Percentiles rank a stretch among this genome's conserved stretches.
Evolutionary conservation across 2,888 invertebrate genomes (phyloP).

Genomic region (Scelioninae gen. 2): DNA sequence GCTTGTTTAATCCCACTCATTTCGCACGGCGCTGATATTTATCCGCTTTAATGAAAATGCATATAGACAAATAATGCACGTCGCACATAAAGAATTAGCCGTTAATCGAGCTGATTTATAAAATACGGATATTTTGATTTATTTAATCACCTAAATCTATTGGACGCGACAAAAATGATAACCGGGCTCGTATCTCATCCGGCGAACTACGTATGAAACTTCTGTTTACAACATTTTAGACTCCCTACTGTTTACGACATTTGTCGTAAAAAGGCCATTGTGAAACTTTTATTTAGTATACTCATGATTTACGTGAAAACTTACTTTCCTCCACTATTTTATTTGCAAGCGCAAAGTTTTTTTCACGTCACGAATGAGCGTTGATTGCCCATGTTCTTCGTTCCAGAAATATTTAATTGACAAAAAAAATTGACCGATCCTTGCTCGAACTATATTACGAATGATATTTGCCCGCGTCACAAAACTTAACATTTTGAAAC

Average conservation of each 20-base stretch:
- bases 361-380: slow-evolving; percentile 39
- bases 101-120: slow-evolving; percentile 39
- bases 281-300: slow-evolving; percentile 60
- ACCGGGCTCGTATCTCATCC: slow-evolving; percentile 54
- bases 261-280: slow-evolving; percentile 60
- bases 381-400: slow-evolving; percentile 51
- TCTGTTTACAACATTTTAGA: slow-evolving; percentile 61
- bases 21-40: too few species aligned
- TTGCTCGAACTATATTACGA: too few species aligned
- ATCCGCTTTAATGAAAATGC: background rate
- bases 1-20: slow-evolving; percentile 33
- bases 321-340: slow-evolving; percentile 56
- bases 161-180: slow-evolving; percentile 57
- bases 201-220: slow-evolving; percentile 56
- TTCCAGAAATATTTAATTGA: too few species aligned
- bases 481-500: too few species aligned
- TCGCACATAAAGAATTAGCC: slow-evolving; percentile 33
- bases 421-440: too few species aligned
- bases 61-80: slow-evolving; percentile 14
- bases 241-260: slow-evolving; percentile 60
- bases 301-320: slow-evolving; percentile 58
- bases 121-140: slow-evolving; percentile 40
- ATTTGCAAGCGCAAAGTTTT: slow-evolving; percentile 47
- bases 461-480: too few species aligned
- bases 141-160: slow-evolving; percentile 53